Evolutionary conservation across 2,797 vertebrate species (phyloP).

Genomic region (Lycodopsis pacificus): DNA sequence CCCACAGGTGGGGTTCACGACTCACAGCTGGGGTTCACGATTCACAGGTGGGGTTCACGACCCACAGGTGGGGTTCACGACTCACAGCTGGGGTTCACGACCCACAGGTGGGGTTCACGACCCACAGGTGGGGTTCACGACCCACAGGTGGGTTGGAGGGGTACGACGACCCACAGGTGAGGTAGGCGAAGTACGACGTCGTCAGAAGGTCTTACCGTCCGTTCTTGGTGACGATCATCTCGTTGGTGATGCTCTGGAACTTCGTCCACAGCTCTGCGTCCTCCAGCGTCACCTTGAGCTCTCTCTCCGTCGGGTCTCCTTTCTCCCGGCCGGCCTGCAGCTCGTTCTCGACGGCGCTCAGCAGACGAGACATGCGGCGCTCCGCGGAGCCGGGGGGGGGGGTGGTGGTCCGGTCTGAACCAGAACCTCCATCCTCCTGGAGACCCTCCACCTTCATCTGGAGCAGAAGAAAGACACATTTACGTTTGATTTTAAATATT

Average conservation of each 20-base stretch:
- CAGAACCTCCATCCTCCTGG: slow-evolving; percentile 38
- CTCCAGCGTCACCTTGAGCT: slow-evolving; percentile 92
- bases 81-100: too few species aligned
- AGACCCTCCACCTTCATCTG: slow-evolving; percentile 85
- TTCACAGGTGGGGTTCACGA: neutral
- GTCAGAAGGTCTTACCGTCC: slow-evolving; percentile 83
- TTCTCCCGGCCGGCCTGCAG: slow-evolving; percentile 93
- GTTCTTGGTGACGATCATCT: slow-evolving; percentile 99
- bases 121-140: neutral
- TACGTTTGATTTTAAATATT: too few species aligned
- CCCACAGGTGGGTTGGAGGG: too few species aligned
- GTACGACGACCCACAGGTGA: too few species aligned
- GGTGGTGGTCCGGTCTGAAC: neutral
- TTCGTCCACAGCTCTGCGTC: slow-evolving; percentile 93
- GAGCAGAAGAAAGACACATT: neutral
- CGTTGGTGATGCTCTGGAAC: slow-evolving; percentile 95
- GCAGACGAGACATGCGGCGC: slow-evolving; percentile 87
- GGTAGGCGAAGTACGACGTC: too few species aligned
- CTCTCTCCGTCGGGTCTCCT: slow-evolving; percentile 94
- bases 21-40: too few species aligned
- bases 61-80: too few species aligned
- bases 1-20: neutral
- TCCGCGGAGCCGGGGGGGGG: slow-evolving; percentile 21
- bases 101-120: too few species aligned
- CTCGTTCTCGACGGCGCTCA: slow-evolving; percentile 93